Evolutionary conservation across 1,140 invertebrate species (phyloP).

Genomic region (Acromyrmex echinatior): DNA sequence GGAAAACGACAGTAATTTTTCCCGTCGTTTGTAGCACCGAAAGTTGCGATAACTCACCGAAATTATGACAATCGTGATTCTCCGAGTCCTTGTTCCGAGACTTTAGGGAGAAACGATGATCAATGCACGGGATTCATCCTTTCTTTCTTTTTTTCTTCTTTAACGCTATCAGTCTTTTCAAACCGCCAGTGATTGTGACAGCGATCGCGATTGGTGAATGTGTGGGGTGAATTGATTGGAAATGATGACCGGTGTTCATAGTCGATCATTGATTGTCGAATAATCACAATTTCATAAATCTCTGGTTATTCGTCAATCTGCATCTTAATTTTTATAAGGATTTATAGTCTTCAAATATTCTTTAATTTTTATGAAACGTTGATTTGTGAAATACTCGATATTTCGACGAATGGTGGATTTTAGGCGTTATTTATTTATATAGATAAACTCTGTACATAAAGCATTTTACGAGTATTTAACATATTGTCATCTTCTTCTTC

Average conservation of each 20-base stretch:
- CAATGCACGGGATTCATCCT: conserved; percentile 3
- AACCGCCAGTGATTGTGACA: conserved; percentile 42
- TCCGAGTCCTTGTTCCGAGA: neutral
- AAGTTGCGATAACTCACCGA: neutral
- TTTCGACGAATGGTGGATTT: too few relatives aligned
- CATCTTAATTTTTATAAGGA: too few relatives aligned
- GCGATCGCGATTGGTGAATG: conserved; percentile 31
- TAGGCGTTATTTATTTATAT: too few relatives aligned
- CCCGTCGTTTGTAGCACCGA: neutral
- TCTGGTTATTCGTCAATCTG: too few relatives aligned
- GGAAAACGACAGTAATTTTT: neutral
- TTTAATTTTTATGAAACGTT: too few relatives aligned
- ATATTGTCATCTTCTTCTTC: too few relatives aligned
- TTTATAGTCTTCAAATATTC: too few relatives aligned
- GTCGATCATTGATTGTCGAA: too few relatives aligned
- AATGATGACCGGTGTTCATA: conserved; percentile 7
- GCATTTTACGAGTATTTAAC: too few relatives aligned
- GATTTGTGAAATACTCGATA: too few relatives aligned
- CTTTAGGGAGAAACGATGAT: conserved; percentile 27
- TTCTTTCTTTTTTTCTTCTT: neutral
- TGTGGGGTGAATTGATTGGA: neutral
- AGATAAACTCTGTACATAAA: too few relatives aligned
- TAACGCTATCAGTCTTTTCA: conserved; percentile 65
- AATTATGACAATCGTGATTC: conserved; percentile 17
- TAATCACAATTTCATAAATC: too few relatives aligned